Conservation (phyloP, 2,797 vertebrate species). For the Tolypeutes matacus region DNA sequence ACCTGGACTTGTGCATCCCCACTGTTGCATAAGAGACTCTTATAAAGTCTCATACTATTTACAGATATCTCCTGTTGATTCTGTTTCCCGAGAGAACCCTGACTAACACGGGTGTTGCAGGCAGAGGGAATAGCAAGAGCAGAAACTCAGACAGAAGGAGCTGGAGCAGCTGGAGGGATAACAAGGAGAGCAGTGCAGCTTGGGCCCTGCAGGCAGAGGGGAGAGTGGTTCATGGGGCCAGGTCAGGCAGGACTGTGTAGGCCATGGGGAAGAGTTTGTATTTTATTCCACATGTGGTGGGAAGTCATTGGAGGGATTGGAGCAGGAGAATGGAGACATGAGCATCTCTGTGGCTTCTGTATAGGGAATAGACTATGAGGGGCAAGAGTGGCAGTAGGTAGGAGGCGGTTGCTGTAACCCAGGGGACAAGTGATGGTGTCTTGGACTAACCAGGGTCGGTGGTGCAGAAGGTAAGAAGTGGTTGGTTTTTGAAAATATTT, state of each 20-base stretch:
- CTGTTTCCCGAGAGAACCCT: too few relatives aligned
- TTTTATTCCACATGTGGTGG: background rate
- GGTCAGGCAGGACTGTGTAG: background rate
- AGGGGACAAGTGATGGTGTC: background rate
- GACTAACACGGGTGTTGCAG: too few relatives aligned
- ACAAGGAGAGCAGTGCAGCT: background rate
- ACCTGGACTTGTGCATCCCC: too few relatives aligned
- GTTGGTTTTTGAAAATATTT: background rate
- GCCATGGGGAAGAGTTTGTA: background rate
- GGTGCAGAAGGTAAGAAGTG: background rate
- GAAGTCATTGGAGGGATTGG: background rate
- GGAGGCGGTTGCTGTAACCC: background rate
- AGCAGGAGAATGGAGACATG: background rate
- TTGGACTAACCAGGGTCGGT: background rate
- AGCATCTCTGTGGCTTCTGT: background rate
- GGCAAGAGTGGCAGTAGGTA: background rate
- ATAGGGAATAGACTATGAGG: background rate
- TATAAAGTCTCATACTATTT: too few relatives aligned
- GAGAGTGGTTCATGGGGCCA: background rate
- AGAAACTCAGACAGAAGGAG: background rate
- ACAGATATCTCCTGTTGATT: too few relatives aligned
- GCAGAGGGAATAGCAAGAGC: background rate
- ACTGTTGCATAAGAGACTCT: too few relatives aligned
- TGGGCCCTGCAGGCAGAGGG: background rate
- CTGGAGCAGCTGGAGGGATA: background rate